phyloP scores from a whole-genome alignment of 2,113 vertebrate genomes.

The Burhinus bistriatus region DNA sequence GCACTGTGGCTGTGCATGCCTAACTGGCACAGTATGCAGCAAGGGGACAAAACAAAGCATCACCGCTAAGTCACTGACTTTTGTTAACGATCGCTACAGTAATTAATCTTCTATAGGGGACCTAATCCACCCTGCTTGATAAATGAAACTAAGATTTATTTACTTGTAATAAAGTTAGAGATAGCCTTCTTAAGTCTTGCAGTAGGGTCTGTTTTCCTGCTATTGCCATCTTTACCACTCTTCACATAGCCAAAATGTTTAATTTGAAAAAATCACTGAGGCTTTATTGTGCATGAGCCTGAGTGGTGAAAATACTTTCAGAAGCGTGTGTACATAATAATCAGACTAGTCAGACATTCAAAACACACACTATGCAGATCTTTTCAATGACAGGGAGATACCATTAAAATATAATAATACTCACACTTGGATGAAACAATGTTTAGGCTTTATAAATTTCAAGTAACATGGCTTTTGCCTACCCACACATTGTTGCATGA shows the following conservation, averaged over 20 bases:
- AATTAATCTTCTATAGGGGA: not conserved
- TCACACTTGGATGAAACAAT: not conserved
- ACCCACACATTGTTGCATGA: not conserved
- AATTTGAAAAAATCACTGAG: not conserved
- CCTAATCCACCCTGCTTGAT: not conserved
- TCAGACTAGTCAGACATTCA: not conserved
- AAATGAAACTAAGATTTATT: not conserved
- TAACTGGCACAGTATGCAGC: accelerated
- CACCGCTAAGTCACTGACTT: not conserved
- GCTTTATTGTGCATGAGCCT: not conserved
- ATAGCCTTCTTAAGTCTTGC: not conserved
- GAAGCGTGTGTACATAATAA: not conserved
- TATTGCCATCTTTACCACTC: not conserved
- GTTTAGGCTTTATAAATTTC: not conserved
- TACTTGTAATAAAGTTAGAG: not conserved
- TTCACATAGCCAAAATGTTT: not conserved
- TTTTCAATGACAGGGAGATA: not conserved
- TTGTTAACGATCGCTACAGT: not conserved
- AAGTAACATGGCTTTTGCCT: not conserved
- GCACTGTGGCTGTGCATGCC: accelerated
- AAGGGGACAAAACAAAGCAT: not conserved
- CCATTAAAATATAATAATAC: not conserved
- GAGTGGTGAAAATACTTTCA: not conserved
- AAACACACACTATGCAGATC: not conserved
- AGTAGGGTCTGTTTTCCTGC: not conserved